phyloP scores from a whole-genome alignment of 2,888 invertebrate species.

The Mimumesa dahlbomi region DNA sequence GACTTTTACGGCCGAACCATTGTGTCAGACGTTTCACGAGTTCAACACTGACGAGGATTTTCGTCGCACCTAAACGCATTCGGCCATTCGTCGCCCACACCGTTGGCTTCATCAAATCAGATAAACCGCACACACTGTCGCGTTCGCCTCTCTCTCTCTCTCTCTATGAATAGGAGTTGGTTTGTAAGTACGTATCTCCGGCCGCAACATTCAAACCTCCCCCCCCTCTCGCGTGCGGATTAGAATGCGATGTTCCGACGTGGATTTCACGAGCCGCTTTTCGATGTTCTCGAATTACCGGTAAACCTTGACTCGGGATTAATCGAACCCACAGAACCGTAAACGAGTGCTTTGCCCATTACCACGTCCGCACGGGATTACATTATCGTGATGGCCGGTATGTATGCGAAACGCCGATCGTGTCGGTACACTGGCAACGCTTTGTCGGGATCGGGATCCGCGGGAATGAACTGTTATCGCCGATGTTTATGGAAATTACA shows the following conservation, averaged over 20 bases:
- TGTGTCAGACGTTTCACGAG: too few species aligned
- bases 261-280: conserved; percentile 50
- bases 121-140: conserved; percentile 44
- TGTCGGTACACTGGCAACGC: too few species aligned
- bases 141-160: too few species aligned
- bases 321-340: conserved; percentile 54
- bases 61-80: conserved; percentile 24
- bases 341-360: conserved; percentile 38
- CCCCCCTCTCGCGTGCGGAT: too few species aligned
- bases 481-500: too few species aligned
- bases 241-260: conserved; percentile 39
- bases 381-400: not conserved
- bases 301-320: conserved; percentile 62
- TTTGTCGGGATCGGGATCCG: too few species aligned
- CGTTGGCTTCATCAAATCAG: conserved; percentile 52
- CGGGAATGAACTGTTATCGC: too few species aligned
- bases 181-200: conserved; percentile 17
- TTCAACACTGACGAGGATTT: conserved; percentile 13
- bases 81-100: conserved; percentile 25
- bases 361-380: conserved; percentile 15
- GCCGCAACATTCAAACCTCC: conserved; percentile 21
- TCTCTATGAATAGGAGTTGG: conserved; percentile 35
- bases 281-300: conserved; percentile 57
- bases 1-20: too few species aligned
- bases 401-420: too few species aligned